Conservation (phyloP, 2,888 invertebrate genomes). For the Gasteruption jaculator region DNA sequence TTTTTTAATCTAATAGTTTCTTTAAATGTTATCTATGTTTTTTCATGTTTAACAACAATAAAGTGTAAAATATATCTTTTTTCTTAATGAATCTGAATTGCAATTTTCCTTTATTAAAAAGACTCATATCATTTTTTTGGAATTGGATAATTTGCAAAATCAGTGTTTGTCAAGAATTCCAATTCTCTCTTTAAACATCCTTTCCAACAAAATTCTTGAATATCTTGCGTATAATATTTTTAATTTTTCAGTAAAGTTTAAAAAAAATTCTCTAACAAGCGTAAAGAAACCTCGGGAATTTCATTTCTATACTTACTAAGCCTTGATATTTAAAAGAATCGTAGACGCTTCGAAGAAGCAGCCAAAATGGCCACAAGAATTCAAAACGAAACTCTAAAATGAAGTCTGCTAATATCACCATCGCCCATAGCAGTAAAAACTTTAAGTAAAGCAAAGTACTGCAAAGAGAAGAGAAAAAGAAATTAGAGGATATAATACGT, state of each 20-base stretch:
- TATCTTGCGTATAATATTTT: no score
- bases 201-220: constrained; percentile 4
- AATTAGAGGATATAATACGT: constrained; percentile 19
- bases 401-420: constrained; percentile 92
- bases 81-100: not conserved
- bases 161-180: no score
- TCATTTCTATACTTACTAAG: constrained; percentile 67
- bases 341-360: constrained; percentile 90
- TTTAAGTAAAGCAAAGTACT: constrained; percentile 93
- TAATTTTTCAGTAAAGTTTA: no score
- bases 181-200: not conserved
- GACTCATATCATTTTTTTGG: no score
- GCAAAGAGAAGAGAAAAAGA: constrained; percentile 54
- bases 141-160: no score
- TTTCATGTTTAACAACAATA: constrained; percentile 2
- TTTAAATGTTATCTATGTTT: no score
- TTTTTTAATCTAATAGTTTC: no score
- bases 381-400: constrained; percentile 98
- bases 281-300: constrained; percentile 1
- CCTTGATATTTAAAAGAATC: constrained; percentile 98
- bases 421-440: constrained; percentile 91
- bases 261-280: no score
- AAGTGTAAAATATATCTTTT: not conserved
- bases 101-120: no score
- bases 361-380: constrained; percentile 98